Evolutionary conservation across 1,140 invertebrate genomes (phyloP), one percentile per base, ranked within the genome.

Genomic region (Holotrichia oblita): DNA sequence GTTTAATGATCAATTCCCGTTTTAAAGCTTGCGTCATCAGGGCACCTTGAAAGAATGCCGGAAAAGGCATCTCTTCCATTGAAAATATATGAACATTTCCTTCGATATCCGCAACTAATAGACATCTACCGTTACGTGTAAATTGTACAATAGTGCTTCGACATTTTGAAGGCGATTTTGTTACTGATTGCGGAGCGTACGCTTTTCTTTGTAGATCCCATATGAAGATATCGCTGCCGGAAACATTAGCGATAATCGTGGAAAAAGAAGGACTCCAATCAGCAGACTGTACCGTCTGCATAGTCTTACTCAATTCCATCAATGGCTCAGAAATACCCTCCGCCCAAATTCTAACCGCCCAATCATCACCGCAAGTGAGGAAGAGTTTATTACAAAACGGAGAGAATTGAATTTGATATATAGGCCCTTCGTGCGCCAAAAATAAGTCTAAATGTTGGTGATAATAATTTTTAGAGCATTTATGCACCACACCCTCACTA

Each of bases 351-450:
- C 91, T 88, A 3, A 90, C 87, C 22, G 85, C 89, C 91, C 93
- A 95, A 85, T 97, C 96, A 22, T 94, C 94, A 48, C 95, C 95
- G 83, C 94, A 95, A 0, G 95, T 95, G 0, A 95, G 87, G 80
- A 94, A 93, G 14, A 97, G 88, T 73, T 92, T 90, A 0, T 91
- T 87, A 84, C 94, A 93, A 87, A 93, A 96, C 0, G 92, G 92
- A 6, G 95, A 97, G 88, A 93, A 95, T 69, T 92, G 87, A 73
- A 97, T 91, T 14, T 88, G 89, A 83, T 94, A 94, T 0, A 97
- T 91, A 0, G 94, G 91, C 10, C 95, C 95, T 40, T 94, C 89
- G 83, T 98, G 96, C 0, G 94, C 94, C 74, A 91, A 86, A 77
- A 93, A 93, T 0, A 93, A 92, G 40, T 92, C 91, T 34, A 94